phyloP scores from a whole-genome alignment of 1,140 invertebrate genomes.

The Varroa destructor region DNA sequence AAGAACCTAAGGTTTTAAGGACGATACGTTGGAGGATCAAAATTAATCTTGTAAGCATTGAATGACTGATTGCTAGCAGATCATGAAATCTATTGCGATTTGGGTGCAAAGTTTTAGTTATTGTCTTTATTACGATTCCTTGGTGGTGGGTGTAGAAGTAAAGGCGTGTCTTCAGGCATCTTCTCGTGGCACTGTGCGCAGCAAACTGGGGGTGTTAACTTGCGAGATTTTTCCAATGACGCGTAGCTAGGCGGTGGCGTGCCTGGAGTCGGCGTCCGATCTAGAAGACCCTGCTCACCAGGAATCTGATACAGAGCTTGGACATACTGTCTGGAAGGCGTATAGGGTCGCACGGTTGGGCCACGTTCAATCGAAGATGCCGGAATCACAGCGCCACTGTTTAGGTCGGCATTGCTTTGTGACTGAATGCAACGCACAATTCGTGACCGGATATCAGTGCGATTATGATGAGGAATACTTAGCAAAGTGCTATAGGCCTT shows the following conservation, averaged over 20 bases:
- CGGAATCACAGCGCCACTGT: no score
- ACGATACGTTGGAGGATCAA: no score
- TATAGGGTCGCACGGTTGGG: not conserved
- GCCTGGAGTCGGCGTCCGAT: constrained; percentile 19
- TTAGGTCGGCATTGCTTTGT: not conserved
- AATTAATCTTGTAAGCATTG: no score
- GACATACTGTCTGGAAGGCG: constrained; percentile 6
- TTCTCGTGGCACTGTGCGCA: constrained; percentile 5
- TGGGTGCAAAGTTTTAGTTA: no score
- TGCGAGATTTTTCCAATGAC: constrained; percentile 14
- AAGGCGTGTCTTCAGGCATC: not conserved
- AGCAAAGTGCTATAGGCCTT: constrained; percentile 21
- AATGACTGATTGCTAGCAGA: no score
- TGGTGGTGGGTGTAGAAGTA: constrained; percentile 2
- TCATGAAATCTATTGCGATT: no score
- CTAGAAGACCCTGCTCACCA: constrained; percentile 7
- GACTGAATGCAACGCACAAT: constrained; percentile 2
- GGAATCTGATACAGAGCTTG: constrained; percentile 20
- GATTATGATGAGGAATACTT: not conserved
- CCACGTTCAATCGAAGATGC: not conserved
- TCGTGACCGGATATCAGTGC: constrained; percentile 1
- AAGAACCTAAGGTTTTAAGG: no score
- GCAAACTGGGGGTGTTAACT: not conserved
- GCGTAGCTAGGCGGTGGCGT: constrained; percentile 16
- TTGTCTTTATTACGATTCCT: not conserved